Percentiles rank a stretch among this genome's conserved stretches.
Evolutionary conservation across 2,888 invertebrate species (phyloP).

Genomic region (Altica lythri): DNA sequence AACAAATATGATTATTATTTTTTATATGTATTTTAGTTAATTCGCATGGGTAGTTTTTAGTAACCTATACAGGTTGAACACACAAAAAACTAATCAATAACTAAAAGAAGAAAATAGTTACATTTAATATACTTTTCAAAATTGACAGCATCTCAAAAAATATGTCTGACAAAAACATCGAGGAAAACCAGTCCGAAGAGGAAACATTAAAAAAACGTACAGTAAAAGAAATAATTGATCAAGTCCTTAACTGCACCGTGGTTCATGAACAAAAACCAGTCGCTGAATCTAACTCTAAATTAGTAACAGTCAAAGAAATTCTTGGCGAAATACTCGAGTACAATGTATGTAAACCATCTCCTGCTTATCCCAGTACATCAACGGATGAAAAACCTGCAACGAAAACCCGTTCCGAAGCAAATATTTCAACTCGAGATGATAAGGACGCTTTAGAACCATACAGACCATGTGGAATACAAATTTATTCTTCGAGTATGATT

Average conservation of each 20-base stretch:
- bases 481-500: conserved; percentile 1
- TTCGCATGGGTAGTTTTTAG: too few relatives aligned
- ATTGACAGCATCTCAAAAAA: too few relatives aligned
- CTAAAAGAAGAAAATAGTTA: too few relatives aligned
- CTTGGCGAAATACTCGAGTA: conserved; percentile 30
- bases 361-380: conserved; percentile 13
- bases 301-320: conserved; percentile 32
- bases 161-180: not conserved
- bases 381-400: too few relatives aligned
- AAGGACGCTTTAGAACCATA: not conserved
- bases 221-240: conserved; percentile 29
- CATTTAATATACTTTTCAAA: too few relatives aligned
- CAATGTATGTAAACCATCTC: conserved; percentile 14
- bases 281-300: not conserved
- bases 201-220: conserved; percentile 9
- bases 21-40: too few relatives aligned
- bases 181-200: too few relatives aligned
- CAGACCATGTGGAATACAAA: conserved; percentile 3
- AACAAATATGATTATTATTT: too few relatives aligned
- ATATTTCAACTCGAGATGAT: too few relatives aligned
- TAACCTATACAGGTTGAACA: too few relatives aligned
- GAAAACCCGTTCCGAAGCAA: not conserved
- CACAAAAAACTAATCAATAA: too few relatives aligned
- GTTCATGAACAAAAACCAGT: not conserved
- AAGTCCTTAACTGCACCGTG: conserved; percentile 27